A percentile compares a stretch with the other conserved stretches of the same genome.
Conservation (phyloP, 64 coral and sea anemone genomes). For the Anthopleura sola region DNA sequence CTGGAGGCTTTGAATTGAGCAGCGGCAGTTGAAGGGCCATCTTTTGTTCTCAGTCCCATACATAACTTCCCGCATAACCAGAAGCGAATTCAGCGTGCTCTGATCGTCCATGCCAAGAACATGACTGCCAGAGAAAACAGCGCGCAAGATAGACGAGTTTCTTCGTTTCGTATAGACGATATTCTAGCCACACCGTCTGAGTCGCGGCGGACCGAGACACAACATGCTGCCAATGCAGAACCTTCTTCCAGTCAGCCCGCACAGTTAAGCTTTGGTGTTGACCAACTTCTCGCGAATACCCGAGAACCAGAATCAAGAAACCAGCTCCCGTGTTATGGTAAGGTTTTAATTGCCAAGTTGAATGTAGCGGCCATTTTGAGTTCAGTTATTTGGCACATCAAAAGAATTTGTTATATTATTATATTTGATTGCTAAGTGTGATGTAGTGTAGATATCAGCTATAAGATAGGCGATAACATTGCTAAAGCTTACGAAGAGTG, state of each 20-base stretch:
- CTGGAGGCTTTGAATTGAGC: constrained; percentile 27
- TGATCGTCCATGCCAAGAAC: neutral
- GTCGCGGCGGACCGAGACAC: constrained; percentile 22
- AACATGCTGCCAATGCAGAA: neutral
- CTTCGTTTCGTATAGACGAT: constrained; percentile 72
- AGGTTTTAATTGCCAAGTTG: constrained; percentile 12
- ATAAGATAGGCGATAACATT: constrained; percentile 13
- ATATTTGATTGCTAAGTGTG: constrained; percentile 13
- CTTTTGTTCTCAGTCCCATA: constrained; percentile 28
- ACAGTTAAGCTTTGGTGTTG: constrained; percentile 59
- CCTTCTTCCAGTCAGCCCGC: constrained; percentile 1
- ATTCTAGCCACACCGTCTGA: constrained; percentile 43
- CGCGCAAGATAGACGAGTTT: constrained; percentile 51
- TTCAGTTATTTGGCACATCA: constrained; percentile 19
- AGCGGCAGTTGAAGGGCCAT: constrained; percentile 4
- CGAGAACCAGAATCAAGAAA: constrained; percentile 32
- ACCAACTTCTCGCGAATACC: constrained; percentile 48
- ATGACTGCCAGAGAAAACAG: constrained; percentile 11
- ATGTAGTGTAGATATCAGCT: constrained; percentile 14
- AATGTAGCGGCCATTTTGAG: constrained; percentile 17
- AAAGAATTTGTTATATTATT: constrained; percentile 15
- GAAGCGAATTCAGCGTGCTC: constrained; percentile 10
- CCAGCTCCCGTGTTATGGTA: constrained; percentile 50
- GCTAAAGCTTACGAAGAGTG: neutral
- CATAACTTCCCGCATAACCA: constrained; percentile 12